A percentile compares a stretch with the other conserved stretches of the same genome.
Conservation (phyloP, 2,888 invertebrate genomes). For the Caenorhabditis auriculariae region DNA sequence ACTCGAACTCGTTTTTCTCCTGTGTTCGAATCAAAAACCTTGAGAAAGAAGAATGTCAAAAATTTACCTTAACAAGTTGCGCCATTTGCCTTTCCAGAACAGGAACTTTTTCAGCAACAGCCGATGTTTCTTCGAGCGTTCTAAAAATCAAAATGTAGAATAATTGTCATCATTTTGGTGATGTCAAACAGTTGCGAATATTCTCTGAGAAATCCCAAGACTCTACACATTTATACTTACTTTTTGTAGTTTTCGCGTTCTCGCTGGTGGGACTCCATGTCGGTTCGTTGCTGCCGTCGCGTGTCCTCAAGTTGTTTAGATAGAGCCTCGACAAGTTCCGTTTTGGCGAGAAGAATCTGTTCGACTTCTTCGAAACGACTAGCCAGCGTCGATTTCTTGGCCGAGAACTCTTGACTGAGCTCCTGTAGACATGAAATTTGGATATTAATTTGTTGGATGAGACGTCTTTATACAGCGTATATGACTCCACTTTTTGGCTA, state of each 20-base stretch:
- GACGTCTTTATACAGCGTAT: too few species aligned
- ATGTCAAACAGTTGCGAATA: too few species aligned
- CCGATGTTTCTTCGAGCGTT: constrained; percentile 25
- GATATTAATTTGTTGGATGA: too few species aligned
- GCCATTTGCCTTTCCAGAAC: constrained; percentile 50
- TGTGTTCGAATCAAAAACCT: constrained; percentile 3
- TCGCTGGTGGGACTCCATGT: constrained; percentile 28
- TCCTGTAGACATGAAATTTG: constrained; percentile 39
- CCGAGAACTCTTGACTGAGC: constrained; percentile 52
- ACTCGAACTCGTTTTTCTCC: constrained; percentile 43
- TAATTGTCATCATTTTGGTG: not conserved
- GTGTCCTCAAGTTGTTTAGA: constrained; percentile 39
- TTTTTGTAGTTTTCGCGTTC: constrained; percentile 41
- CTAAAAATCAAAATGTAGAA: not conserved
- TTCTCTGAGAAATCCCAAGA: too few species aligned
- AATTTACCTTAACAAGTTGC: constrained; percentile 33
- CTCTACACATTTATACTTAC: not conserved
- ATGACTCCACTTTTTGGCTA: too few species aligned
- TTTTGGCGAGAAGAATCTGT: constrained; percentile 54
- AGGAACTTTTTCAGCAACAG: constrained; percentile 50
- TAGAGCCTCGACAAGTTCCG: constrained; percentile 48
- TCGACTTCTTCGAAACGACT: constrained; percentile 58
- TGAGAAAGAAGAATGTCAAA: constrained; percentile 10
- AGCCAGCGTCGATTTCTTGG: constrained; percentile 43
- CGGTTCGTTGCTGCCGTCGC: constrained; percentile 26